Evolutionary conservation across 2,113 vertebrate genomes (phyloP), one percentile per base, ranked within the genome.

Genomic region (Apus apus): DNA sequence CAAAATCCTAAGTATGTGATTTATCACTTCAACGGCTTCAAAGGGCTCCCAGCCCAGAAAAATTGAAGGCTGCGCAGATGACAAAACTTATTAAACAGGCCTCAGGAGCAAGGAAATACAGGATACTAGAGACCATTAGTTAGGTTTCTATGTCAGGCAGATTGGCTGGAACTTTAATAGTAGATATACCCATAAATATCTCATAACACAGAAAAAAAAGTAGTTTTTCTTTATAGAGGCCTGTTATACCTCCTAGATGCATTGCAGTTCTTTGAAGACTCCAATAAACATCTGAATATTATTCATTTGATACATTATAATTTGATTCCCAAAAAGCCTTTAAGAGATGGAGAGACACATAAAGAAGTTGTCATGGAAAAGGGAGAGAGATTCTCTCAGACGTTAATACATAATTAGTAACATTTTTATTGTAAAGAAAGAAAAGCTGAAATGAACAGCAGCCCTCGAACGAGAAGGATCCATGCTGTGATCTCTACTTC

Each of bases 1-100:
- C 64, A 94, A 86, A 83, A 90, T 53, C 76, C 43, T 78, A 74
- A 93, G 86, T 46, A 56, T 16, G 67, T 80, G 76, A 94, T 94
- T 90, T 90, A 89, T 96, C 89, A 92, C 86, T 74, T 74, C 60
- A 71, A 1, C 36, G 51, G 25, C 79, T 92, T 92, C 2, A 21
- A 93, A 88, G 60, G 6, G 17, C 58, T 77, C 27, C n/a, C 75
- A 85, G 78, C 27, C 32, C 46, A 64, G 67, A 70, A 72, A 38
- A 84, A 76, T 34, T 27, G 56, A 94, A 92, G 20, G 51, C 60
- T 80, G 43, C 17, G 51, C n/a, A 80, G 76, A 94, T 45, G 51
- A 92, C 53, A 74, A 71, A 83, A 51, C 50, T 76, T 86, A 88
- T 15, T 70, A 70, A 94, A 86, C 20, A 62, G 36, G 32, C 43